These are phyloP conservation scores for Pagetopsis macropterus DNA, from an alignment of 2,797 vertebrate species.

Conservation along the genomic window DNA sequence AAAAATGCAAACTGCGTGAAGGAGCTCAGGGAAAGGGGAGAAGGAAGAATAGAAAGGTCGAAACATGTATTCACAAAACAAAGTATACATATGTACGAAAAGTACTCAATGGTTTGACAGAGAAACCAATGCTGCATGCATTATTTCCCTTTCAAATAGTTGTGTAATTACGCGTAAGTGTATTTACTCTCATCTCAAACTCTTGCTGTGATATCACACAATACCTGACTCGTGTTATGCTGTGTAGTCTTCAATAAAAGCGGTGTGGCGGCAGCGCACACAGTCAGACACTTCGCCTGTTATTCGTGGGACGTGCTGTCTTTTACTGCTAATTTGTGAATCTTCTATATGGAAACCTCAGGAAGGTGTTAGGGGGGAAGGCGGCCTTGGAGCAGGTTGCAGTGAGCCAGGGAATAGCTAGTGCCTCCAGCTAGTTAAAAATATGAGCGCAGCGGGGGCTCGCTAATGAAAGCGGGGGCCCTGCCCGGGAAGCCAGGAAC, in stretches of 20 bases:
- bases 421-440: slow-evolving; percentile 80
- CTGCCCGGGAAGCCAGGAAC: slow-evolving; percentile 65
- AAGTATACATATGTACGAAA: slow-evolving; percentile 8
- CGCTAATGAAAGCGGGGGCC: slow-evolving; percentile 79
- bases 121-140: neutral
- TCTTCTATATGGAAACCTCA: slow-evolving; percentile 45
- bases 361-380: slow-evolving; percentile 50
- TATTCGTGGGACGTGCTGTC: slow-evolving; percentile 51
- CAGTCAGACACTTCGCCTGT: slow-evolving; percentile 55
- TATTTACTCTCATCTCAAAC: slow-evolving; percentile 42
- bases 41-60: neutral
- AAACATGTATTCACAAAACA: neutral
- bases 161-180: neutral
- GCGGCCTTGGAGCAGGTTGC: slow-evolving; percentile 64
- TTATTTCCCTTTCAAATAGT: slow-evolving; percentile 13
- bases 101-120: neutral
- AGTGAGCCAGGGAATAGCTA: slow-evolving; percentile 63
- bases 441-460: slow-evolving; percentile 75
- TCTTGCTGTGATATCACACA: slow-evolving; percentile 14
- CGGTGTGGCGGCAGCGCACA: slow-evolving; percentile 27
- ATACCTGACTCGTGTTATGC: slow-evolving; percentile 28
- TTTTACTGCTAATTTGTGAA: slow-evolving; percentile 64
- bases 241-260: slow-evolving; percentile 47
- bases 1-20: slow-evolving; percentile 30
- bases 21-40: slow-evolving; percentile 10